Evolutionary conservation across 2,888 invertebrate species (phyloP).

Genomic region (Lomographa bimaculata): DNA sequence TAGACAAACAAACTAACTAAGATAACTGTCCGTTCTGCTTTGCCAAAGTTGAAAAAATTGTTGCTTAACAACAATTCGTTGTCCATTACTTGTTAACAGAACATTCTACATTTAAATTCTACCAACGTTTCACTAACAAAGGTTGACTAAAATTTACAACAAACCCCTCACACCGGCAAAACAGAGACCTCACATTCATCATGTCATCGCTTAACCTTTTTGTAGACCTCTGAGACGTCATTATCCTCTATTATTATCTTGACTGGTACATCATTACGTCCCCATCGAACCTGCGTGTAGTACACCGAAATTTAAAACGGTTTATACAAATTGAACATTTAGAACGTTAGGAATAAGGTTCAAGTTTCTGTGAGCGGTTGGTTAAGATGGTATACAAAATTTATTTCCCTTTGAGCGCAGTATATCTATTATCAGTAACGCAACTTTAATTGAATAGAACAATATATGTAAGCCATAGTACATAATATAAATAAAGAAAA

Average conservation of each 20-base stretch:
- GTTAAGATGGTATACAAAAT: slow-evolving; percentile 16
- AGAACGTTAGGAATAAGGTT: not conserved
- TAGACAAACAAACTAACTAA: no score
- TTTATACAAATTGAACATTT: slow-evolving; percentile 7
- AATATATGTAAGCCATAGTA: no score
- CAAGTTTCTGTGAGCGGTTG: not conserved
- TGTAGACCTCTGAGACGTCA: slow-evolving; percentile 35
- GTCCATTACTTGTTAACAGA: no score
- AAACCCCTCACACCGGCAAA: no score
- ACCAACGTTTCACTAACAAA: no score
- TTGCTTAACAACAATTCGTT: no score
- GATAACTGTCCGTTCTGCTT: no score
- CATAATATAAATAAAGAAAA: no score
- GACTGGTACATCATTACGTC: slow-evolving; percentile 33
- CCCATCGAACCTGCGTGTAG: slow-evolving; percentile 29
- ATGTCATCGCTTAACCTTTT: slow-evolving; percentile 41
- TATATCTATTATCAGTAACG: slow-evolving; percentile 1
- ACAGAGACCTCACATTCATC: slow-evolving; percentile 29
- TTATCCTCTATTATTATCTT: slow-evolving; percentile 38
- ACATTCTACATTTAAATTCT: no score
- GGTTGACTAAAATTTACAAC: no score
- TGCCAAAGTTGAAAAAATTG: no score
- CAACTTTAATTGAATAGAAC: no score
- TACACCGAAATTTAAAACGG: slow-evolving; percentile 9
- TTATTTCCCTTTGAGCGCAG: slow-evolving; percentile 9